Evolutionary conservation across 2,888 invertebrate species (phyloP), one percentile per base, ranked within the genome.

Genomic region (Torymus aiolomorphi): DNA sequence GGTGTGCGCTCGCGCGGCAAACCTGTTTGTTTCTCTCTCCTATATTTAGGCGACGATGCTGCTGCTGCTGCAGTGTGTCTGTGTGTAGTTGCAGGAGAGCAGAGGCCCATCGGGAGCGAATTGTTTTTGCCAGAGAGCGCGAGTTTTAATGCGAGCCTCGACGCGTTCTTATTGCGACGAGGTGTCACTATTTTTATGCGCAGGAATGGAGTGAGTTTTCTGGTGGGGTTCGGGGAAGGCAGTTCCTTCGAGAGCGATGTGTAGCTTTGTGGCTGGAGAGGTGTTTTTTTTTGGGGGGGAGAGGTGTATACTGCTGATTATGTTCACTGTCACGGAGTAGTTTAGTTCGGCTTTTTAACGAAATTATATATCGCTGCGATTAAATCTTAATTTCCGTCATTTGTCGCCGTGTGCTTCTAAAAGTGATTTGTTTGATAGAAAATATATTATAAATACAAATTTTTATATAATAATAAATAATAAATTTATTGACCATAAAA

Each of bases 1-100:
- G 67, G 8, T 42, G 8, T 42, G 42, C 8, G 42, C 67, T 73
- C 66, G 65, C 14, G 8, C 31, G 13, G 57, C 79, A 79, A 79
- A 79, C 79, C 79, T 79, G 79, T 76, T 80, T 76, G 72, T 42
- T 8, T 42, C 5, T 31, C 31, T 72, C 80, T 76, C 80, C 76
- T 80, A 80, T 80, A 80, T 80, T 80, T 76, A 80, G 76, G 80
- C 74, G 78, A 20, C 59, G 63, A 16, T 14, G 18, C 5, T 42
- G 42, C 42, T 42, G 42, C 42, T 42, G 5, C 42, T 42, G 8
- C 1, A 20, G 20, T 20, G n/a, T n/a, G n/a, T n/a, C 31, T 31
- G 31, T 4, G 18, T 11, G 52, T 10, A 18, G 18, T 16, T 16
- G 16, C 11, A 18, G 12, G 51, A 12, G 66, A 12, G 16, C 1